A percentile compares a stretch with the other conserved stretches of the same genome.
phyloP scores from a whole-genome alignment of 2,113 vertebrate genomes.

The Etheostoma cragini region DNA sequence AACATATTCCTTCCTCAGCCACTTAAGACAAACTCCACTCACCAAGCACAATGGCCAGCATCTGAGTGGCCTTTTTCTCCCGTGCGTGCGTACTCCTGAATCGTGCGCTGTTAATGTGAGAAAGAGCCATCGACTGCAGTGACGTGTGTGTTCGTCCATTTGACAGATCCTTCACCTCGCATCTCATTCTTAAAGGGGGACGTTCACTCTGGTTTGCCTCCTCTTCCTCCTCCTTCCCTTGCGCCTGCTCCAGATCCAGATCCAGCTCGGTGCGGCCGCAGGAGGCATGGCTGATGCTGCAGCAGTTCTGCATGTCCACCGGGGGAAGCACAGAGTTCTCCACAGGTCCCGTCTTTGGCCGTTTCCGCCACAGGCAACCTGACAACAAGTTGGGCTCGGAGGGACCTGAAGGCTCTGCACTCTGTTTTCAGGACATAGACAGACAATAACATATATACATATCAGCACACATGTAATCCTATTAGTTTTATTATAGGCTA shows the following conservation, averaged over 20 bases:
- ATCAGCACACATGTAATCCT: background rate
- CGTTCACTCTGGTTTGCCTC: conserved; percentile 48
- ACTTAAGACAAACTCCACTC: conserved; percentile 70
- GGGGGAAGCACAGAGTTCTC: conserved; percentile 82
- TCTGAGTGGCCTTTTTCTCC: conserved; percentile 96
- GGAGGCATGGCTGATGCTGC: conserved; percentile 91
- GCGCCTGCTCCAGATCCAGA: conserved; percentile 71
- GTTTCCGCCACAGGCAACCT: conserved; percentile 79
- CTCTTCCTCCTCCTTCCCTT: conserved; percentile 32
- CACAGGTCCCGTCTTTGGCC: conserved; percentile 76
- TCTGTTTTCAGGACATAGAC: conserved; percentile 68
- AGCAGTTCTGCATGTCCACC: conserved; percentile 86
- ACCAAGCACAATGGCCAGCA: conserved; percentile 95
- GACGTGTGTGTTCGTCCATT: conserved; percentile 87
- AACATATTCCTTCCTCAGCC: conserved; percentile 24
- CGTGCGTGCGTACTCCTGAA: conserved; percentile 88
- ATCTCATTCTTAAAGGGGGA: conserved; percentile 71
- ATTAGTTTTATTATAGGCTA: background rate
- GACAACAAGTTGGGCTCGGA: conserved; percentile 72
- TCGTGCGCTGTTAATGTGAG: conserved; percentile 69
- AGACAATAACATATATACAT: background rate
- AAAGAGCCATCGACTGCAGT: conserved; percentile 77
- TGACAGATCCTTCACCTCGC: conserved; percentile 88
- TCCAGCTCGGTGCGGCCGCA: conserved; percentile 80
- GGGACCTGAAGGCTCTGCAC: conserved; percentile 61